Evolutionary conservation across 1,140 invertebrate genomes (phyloP), one percentile per base, ranked within the genome.

Genomic region (Rhynchophorus ferrugineus): DNA sequence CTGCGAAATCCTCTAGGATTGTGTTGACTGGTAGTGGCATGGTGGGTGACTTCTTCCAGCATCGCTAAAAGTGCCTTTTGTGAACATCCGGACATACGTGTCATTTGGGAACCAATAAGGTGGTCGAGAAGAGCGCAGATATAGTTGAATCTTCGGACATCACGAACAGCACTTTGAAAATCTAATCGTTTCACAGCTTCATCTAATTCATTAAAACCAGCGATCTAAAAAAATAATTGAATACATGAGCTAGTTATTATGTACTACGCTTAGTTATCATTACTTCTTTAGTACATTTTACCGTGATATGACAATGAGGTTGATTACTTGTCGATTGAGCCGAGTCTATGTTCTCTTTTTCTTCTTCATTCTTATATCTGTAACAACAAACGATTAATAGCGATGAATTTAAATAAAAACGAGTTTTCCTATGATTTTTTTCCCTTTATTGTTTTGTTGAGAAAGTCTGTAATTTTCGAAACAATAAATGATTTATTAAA

Each of bases 131-230:
- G 75, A 60, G 93, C 91, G 64, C 90, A 94, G 60, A 97, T 93
- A 71, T 97, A 99, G 71, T 95, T 95, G 72, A 98, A 97, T 44
- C 95, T 77, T 44, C 92, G 80, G 11, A 89, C 87, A 73, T 99
- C 94, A 47, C 87, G 84, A 21, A 96, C 92, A 2, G 95, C 94
- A 52, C 89, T 91, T 46, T 88, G 82, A 73, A 98, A 93, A 71
- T 98, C 95, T 34, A 98, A 72, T 49, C 89, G 82, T 64, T 92
- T 89, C 13, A 99, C 84, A 1, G 92, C 94, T 72, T 98, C 95
- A 61, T 89, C 91, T 29, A 99, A 75, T 39, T 89, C 91, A 69
- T 95, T 96, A 70, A 95, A 93, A 35, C 91, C 90, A 52, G 91
- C 91, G 65, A 94, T 93, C 89, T 93, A 17, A 11, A 39, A 3